Conservation (phyloP, 1,140 invertebrate genomes). For the Uloborus diversus region DNA sequence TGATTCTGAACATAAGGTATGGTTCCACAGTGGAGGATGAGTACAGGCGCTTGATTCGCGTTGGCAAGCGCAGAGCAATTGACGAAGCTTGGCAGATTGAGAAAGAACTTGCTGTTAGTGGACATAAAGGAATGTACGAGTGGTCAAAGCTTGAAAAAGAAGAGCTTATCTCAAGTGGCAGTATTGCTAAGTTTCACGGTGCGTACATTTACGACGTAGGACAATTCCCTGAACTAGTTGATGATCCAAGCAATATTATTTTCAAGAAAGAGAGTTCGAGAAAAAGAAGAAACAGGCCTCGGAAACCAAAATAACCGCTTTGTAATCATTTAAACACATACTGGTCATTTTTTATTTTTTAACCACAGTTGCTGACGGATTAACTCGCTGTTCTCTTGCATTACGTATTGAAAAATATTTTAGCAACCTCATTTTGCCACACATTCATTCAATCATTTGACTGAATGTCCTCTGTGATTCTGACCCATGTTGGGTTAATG, state of each 20-base stretch:
- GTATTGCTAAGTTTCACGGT: slow-evolving; percentile 84
- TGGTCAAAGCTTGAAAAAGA: slow-evolving; percentile 80
- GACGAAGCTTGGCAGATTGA: slow-evolving; percentile 92
- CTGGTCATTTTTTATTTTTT: slow-evolving; percentile 25
- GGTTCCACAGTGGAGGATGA: slow-evolving; percentile 90
- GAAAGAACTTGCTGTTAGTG: slow-evolving; percentile 78
- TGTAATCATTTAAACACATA: background rate
- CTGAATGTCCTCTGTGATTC: slow-evolving; percentile 54
- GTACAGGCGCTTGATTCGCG: slow-evolving; percentile 84
- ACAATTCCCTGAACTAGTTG: slow-evolving; percentile 88
- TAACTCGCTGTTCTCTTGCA: slow-evolving; percentile 30
- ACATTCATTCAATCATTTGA: slow-evolving; percentile 44
- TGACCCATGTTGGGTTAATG: slow-evolving; percentile 52
- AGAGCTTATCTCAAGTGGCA: slow-evolving; percentile 84
- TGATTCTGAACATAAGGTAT: slow-evolving; percentile 72
- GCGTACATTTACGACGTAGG: slow-evolving; percentile 90
- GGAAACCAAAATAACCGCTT: slow-evolving; percentile 58
- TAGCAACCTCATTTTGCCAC: slow-evolving; percentile 43
- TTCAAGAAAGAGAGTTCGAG: slow-evolving; percentile 71
- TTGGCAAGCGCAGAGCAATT: slow-evolving; percentile 84
- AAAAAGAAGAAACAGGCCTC: slow-evolving; percentile 58
- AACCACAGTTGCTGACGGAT: slow-evolving; percentile 36
- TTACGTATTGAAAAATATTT: slow-evolving; percentile 21
- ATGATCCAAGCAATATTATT: slow-evolving; percentile 93
- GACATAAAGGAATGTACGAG: slow-evolving; percentile 69